Evolutionary conservation across 2,113 vertebrate species (phyloP).

Genomic region (Catharus fuscescens): DNA sequence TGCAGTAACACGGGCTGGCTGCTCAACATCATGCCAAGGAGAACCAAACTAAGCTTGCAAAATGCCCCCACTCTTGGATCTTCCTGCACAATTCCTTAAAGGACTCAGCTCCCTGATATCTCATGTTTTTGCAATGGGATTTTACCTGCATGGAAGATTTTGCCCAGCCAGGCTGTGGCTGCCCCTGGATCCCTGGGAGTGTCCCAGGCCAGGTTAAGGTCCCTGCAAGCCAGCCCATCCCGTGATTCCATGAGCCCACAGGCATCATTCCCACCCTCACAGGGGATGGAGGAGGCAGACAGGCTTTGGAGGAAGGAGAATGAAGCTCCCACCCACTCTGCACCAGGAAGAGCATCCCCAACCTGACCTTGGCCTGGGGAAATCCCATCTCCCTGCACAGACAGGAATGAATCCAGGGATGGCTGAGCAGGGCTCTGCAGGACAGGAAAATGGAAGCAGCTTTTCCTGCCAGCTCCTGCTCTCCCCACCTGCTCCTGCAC

Average conservation of each 20-base stretch:
- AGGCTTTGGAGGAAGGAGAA: not conserved
- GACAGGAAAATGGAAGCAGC: not conserved
- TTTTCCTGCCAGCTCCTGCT: not conserved
- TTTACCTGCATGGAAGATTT: not conserved
- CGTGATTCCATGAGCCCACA: accelerated
- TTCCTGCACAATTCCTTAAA: not conserved
- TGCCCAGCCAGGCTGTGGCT: not conserved
- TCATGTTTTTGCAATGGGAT: accelerated
- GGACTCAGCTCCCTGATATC: not conserved
- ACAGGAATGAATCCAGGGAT: not conserved
- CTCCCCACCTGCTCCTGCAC: not conserved
- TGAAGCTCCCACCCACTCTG: not conserved
- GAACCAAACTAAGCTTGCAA: not conserved
- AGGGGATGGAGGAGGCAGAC: not conserved
- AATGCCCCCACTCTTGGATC: not conserved
- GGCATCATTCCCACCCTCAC: accelerated
- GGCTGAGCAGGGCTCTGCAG: not conserved
- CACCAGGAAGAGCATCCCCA: not conserved
- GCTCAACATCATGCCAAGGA: not conserved
- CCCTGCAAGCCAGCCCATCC: not conserved
- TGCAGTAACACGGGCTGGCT: not conserved
- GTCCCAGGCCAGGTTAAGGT: not conserved
- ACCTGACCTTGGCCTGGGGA: not conserved
- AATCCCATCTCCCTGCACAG: accelerated
- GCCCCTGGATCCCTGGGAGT: not conserved